These are phyloP conservation scores for Dryas iulia DNA, from an alignment of 1,140 invertebrate species.

Conservation along the genomic window DNA sequence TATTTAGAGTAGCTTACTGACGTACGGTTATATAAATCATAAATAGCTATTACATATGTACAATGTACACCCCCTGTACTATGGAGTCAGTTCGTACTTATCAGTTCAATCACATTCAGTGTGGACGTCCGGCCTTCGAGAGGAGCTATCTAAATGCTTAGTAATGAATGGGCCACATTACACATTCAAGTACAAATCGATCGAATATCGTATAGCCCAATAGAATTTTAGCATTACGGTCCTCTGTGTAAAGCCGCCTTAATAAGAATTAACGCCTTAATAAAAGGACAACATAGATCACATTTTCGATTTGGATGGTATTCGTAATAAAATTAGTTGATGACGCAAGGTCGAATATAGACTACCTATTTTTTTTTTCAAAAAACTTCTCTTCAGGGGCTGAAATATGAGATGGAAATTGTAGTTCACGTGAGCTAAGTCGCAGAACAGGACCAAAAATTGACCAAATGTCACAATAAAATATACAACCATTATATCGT, in stretches of 20 bases:
- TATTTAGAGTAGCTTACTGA: too few relatives aligned
- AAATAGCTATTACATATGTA: not conserved
- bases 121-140: slow-evolving; percentile 16
- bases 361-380: too few relatives aligned
- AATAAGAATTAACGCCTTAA: too few relatives aligned
- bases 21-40: not conserved
- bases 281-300: too few relatives aligned
- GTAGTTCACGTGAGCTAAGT: too few relatives aligned
- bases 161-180: slow-evolving; percentile 23
- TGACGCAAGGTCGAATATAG: too few relatives aligned
- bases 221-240: not conserved
- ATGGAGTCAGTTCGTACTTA: slow-evolving; percentile 2
- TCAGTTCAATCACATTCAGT: slow-evolving; percentile 16
- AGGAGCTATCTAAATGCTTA: slow-evolving; percentile 2
- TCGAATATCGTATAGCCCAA: not conserved
- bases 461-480: not conserved
- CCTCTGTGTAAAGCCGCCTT: not conserved
- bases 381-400: too few relatives aligned
- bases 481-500: too few relatives aligned
- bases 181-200: slow-evolving; percentile 23
- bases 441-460: not conserved
- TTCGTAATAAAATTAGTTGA: too few relatives aligned
- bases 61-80: not conserved
- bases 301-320: too few relatives aligned
- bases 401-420: too few relatives aligned